A percentile compares a stretch with the other conserved stretches of the same genome.
These are phyloP conservation scores for Leucozona laternaria DNA, from an alignment of 2,888 invertebrate species.

Conservation along the genomic window DNA sequence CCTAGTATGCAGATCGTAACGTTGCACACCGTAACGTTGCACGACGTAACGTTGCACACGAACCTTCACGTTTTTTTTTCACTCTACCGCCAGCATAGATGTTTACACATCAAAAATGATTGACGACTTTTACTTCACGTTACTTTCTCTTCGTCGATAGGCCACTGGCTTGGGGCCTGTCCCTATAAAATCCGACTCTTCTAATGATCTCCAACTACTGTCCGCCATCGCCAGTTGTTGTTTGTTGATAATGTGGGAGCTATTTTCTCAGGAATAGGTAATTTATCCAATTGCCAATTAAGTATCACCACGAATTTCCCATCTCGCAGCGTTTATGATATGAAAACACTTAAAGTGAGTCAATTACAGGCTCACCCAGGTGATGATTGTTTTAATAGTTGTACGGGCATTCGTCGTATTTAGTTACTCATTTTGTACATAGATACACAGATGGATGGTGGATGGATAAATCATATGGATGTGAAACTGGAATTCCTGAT, in stretches of 20 bases:
- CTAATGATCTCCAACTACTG: background rate
- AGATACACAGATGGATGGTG: background rate
- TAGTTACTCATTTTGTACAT: background rate
- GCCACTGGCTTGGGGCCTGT: background rate
- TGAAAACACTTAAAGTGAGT: conserved; percentile 44
- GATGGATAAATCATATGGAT: background rate
- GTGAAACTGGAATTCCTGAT: conserved; percentile 48
- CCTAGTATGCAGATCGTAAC: too few relatives aligned
- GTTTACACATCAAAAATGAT: too few relatives aligned
- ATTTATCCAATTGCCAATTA: conserved; percentile 49
- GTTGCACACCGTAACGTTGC: too few relatives aligned
- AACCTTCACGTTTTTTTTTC: too few relatives aligned
- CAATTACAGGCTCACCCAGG: conserved; percentile 37
- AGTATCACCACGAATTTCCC: conserved; percentile 47
- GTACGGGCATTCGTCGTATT: conserved; percentile 16
- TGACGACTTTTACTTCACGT: too few relatives aligned
- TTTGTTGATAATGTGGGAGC: conserved; percentile 49
- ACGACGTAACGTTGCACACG: too few relatives aligned
- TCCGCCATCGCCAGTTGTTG: background rate
- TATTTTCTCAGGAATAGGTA: conserved; percentile 52
- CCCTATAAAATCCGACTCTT: background rate
- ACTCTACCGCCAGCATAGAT: too few relatives aligned
- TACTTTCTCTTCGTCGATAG: too few relatives aligned
- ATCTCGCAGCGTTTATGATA: conserved; percentile 45
- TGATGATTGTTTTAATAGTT: conserved; percentile 47